Conservation (phyloP, 1,140 invertebrate genomes). For the Scaptodrosophila lebanonensis region DNA sequence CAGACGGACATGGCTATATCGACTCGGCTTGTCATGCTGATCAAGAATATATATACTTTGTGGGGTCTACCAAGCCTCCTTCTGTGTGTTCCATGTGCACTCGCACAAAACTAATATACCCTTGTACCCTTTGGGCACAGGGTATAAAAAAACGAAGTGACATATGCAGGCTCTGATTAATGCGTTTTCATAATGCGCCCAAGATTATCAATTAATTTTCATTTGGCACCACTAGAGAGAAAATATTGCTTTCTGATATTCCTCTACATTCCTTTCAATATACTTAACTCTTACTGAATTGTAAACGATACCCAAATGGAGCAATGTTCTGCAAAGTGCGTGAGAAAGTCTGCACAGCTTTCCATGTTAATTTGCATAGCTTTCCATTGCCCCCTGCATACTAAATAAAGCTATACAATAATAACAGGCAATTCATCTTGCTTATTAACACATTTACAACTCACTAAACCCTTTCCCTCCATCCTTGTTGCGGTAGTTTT, state of each 20-base stretch:
- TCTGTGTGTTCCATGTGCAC: no score
- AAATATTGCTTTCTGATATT: no score
- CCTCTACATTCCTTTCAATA: no score
- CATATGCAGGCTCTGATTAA: conserved; percentile 53
- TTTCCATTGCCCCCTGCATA: conserved; percentile 26
- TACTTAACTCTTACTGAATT: no score
- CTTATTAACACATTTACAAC: conserved; percentile 59
- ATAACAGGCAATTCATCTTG: conserved; percentile 63
- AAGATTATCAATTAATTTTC: conserved; percentile 42
- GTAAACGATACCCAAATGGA: conserved; percentile 3
- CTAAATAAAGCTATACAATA: conserved; percentile 42
- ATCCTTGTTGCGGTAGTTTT: not conserved
- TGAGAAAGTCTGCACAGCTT: conserved; percentile 28
- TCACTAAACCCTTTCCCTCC: conserved; percentile 15
- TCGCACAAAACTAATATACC: no score
- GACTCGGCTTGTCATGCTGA: no score
- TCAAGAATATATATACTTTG: no score
- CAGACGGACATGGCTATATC: no score
- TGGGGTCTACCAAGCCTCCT: no score
- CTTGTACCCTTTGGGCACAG: no score
- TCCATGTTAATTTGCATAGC: conserved; percentile 20
- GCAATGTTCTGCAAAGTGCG: conserved; percentile 9
- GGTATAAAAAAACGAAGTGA: conserved; percentile 27
- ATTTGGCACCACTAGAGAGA: conserved; percentile 21
- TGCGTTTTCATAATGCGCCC: conserved; percentile 42